A percentile compares a stretch with the other conserved stretches of the same genome.
Evolutionary conservation across 2,888 invertebrate genomes (phyloP).

Genomic region (Bombylius discolor): DNA sequence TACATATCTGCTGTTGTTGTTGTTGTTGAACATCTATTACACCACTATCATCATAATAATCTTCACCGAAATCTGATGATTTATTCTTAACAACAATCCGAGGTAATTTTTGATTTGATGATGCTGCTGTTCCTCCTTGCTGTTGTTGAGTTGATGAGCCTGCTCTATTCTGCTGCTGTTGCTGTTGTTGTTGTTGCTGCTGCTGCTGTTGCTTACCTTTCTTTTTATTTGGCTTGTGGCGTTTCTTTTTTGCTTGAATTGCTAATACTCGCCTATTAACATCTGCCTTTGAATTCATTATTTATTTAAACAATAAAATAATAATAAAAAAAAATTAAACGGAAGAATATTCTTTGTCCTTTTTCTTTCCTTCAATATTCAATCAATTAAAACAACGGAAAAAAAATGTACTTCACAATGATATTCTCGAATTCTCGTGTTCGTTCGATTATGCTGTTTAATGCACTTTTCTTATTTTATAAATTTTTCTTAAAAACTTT

Average conservation of each 20-base stretch:
- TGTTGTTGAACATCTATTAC: not conserved
- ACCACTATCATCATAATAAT: not conserved
- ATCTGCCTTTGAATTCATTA: constrained; percentile 79
- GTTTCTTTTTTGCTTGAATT: constrained; percentile 84
- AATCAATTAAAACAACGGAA: no score
- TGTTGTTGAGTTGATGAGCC: constrained; percentile 7
- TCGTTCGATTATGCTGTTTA: no score
- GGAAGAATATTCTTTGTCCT: constrained; percentile 1
- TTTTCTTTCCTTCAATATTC: no score
- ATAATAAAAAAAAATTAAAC: constrained; percentile 10
- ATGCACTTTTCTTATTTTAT: no score
- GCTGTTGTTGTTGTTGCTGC: constrained; percentile 12
- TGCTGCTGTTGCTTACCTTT: constrained; percentile 59
- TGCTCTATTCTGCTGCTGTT: not conserved
- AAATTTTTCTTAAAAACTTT: no score
- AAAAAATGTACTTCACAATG: no score
- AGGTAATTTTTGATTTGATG: constrained; percentile 2
- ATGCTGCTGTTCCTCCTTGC: constrained; percentile 5
- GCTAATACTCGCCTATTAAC: constrained; percentile 83
- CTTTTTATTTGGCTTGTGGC: constrained; percentile 77
- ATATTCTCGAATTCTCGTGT: no score
- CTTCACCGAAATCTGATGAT: no score
- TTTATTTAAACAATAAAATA: constrained; percentile 5
- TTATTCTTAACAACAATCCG: not conserved
- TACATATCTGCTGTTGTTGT: not conserved